phyloP scores from a whole-genome alignment of 2,888 invertebrate genomes.

The Diloba caeruleocephala region DNA sequence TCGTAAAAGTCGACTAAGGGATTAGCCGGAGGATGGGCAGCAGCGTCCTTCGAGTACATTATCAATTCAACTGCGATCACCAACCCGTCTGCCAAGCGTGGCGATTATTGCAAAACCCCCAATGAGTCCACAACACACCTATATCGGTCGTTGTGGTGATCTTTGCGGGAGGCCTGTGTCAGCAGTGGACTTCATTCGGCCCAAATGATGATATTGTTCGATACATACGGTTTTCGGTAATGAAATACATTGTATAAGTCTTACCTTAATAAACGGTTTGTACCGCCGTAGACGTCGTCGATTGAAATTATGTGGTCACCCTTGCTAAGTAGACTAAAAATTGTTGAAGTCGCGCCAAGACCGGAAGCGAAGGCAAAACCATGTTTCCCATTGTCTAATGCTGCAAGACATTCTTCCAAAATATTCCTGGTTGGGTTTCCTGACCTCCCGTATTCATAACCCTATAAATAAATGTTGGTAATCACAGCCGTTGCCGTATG shows the following conservation, averaged over 20 bases:
- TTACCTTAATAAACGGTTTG: slow-evolving; percentile 91
- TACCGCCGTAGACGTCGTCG: slow-evolving; percentile 99
- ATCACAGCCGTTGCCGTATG: not conserved
- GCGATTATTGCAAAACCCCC: no score
- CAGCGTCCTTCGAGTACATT: no score
- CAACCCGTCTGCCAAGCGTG: no score
- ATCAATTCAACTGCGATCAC: no score
- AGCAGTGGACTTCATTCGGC: no score
- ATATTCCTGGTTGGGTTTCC: slow-evolving; percentile 98
- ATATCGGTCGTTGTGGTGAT: no score
- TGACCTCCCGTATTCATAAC: slow-evolving; percentile 97
- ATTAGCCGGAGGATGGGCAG: no score
- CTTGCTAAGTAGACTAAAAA: slow-evolving; percentile 92
- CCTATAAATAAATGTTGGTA: slow-evolving; percentile 83
- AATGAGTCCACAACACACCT: no score
- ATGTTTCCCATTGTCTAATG: slow-evolving; percentile 96
- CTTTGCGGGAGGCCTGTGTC: no score
- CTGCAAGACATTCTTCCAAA: slow-evolving; percentile 96
- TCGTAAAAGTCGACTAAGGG: no score
- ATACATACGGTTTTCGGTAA: no score
- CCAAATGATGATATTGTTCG: no score
- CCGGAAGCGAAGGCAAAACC: slow-evolving; percentile 96
- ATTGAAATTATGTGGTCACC: slow-evolving; percentile 97
- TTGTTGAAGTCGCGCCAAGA: slow-evolving; percentile 94
- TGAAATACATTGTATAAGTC: not conserved